phyloP scores from a whole-genome alignment of 2,888 invertebrate genomes.

The Aphidoletes aphidimyza region DNA sequence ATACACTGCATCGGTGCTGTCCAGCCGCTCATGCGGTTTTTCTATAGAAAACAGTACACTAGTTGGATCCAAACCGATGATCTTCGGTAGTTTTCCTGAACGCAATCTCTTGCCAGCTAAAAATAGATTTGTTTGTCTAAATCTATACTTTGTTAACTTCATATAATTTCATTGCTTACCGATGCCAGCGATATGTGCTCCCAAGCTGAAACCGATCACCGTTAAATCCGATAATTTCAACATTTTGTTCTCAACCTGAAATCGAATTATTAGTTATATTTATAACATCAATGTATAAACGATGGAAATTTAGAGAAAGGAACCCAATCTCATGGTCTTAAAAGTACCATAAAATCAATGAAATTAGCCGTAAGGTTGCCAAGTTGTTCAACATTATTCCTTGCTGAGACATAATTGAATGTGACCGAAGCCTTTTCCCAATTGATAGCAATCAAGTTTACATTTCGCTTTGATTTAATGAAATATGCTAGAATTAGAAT shows the following conservation, averaged over 20 bases:
- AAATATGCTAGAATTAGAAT: neutral
- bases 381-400: neutral
- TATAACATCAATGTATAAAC: too few relatives aligned
- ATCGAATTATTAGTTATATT: neutral
- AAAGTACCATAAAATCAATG: constrained; percentile 48
- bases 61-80: constrained; percentile 60
- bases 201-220: constrained; percentile 56
- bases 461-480: neutral
- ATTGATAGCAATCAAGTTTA: constrained; percentile 51
- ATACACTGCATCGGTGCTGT: too few relatives aligned
- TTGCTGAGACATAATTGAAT: constrained; percentile 19
- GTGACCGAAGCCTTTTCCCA: constrained; percentile 19
- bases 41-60: too few relatives aligned
- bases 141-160: neutral
- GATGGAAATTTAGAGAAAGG: too few relatives aligned
- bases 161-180: neutral
- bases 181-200: constrained; percentile 56
- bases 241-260: neutral
- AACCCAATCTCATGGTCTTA: neutral
- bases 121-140: neutral
- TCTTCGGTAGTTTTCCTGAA: constrained; percentile 55
- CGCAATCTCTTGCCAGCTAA: constrained; percentile 55
- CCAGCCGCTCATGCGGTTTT: too few relatives aligned
- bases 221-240: constrained; percentile 50
- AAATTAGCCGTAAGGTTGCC: constrained; percentile 37